phyloP scores from a whole-genome alignment of 2,797 vertebrate genomes.

The Meriones psammophilus region DNA sequence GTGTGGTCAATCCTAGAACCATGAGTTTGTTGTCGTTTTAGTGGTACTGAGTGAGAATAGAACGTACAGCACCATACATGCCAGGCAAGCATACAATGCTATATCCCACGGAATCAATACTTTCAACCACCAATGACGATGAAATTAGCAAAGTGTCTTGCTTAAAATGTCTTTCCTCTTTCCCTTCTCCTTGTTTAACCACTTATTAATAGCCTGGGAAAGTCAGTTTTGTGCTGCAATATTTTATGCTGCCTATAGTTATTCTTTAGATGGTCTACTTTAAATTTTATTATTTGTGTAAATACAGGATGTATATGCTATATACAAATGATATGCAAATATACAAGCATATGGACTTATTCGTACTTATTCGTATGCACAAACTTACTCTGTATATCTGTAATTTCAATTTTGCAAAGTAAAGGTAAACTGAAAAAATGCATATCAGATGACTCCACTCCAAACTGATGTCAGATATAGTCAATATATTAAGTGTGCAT shows the following conservation, averaged over 20 bases:
- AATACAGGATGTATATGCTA: background rate
- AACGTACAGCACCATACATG: no score
- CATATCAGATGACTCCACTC: background rate
- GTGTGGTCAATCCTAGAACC: background rate
- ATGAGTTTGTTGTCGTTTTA: background rate
- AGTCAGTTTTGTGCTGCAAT: background rate
- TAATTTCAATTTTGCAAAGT: constrained; percentile 26
- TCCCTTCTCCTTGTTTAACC: background rate
- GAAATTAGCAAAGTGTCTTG: background rate
- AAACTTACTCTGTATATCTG: background rate
- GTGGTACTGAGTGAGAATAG: background rate
- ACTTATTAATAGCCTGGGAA: background rate
- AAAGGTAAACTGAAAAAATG: constrained; percentile 32
- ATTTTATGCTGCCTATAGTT: background rate
- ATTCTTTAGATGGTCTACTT: background rate
- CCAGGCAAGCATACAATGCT: background rate
- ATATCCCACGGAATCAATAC: background rate
- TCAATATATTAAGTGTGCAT: background rate
- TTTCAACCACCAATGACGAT: background rate
- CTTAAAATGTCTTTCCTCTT: background rate
- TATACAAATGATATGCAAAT: background rate
- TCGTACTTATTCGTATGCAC: background rate
- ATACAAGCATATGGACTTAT: background rate
- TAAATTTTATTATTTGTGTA: constrained; percentile 4
- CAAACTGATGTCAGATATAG: background rate